phyloP scores from a whole-genome alignment of 2,113 vertebrate genomes.

The Onychostruthus taczanowskii region DNA sequence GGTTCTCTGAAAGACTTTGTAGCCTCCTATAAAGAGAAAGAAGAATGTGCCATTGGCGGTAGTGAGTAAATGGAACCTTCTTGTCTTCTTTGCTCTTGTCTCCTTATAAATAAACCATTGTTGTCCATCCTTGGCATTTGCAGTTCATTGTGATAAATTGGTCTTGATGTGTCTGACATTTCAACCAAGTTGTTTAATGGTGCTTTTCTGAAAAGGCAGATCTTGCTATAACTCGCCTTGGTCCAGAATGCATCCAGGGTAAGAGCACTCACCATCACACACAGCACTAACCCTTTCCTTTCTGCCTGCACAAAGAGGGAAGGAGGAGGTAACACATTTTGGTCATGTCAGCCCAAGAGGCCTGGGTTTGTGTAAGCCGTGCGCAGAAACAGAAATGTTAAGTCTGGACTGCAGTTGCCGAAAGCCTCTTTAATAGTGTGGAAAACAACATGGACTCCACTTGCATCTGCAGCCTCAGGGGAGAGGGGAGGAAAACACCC shows the following conservation, averaged over 20 bases:
- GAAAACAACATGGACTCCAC: background rate
- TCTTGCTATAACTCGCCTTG: background rate
- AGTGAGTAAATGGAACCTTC: slow-evolving; percentile 68
- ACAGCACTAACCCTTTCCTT: slow-evolving; percentile 13
- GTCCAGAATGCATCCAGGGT: background rate
- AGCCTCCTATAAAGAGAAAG: slow-evolving; percentile 61
- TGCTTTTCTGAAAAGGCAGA: slow-evolving; percentile 44
- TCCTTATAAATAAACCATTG: slow-evolving; percentile 69
- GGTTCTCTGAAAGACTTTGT: slow-evolving; percentile 68
- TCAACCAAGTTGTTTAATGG: slow-evolving; percentile 66
- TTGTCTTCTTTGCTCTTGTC: slow-evolving; percentile 71
- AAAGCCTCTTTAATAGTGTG: background rate
- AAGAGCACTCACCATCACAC: background rate
- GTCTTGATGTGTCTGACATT: slow-evolving; percentile 72
- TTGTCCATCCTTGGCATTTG: slow-evolving; percentile 71
- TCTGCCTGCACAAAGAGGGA: background rate
- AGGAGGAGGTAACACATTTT: background rate
- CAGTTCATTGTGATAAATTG: slow-evolving; percentile 73
- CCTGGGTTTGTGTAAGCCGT: background rate
- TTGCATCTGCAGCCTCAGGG: background rate
- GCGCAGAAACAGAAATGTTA: background rate
- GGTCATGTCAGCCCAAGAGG: background rate
- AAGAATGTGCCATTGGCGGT: slow-evolving; percentile 66
- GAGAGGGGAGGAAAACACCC: background rate
- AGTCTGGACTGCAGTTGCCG: background rate